Evolutionary conservation across 2,888 invertebrate species (phyloP).

Genomic region (Synergus japonicus): DNA sequence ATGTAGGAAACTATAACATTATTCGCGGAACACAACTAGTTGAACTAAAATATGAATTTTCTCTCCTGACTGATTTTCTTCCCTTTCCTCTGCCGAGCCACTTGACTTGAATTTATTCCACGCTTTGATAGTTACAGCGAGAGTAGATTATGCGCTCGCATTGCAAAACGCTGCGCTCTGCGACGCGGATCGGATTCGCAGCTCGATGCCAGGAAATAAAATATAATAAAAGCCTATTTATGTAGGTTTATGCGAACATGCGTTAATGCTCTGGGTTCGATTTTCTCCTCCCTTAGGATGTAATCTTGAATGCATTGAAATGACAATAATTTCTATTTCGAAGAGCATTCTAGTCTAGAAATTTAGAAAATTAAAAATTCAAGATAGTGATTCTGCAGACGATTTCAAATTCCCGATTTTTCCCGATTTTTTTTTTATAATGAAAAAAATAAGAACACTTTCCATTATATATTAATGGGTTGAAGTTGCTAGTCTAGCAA

Average conservation of each 20-base stretch:
- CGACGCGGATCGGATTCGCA: neutral
- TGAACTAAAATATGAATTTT: neutral
- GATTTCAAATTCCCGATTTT: too few species aligned
- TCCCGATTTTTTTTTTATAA: too few species aligned
- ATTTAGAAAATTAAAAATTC: neutral
- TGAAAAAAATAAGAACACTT: too few species aligned
- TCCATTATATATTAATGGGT: too few species aligned
- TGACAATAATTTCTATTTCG: neutral
- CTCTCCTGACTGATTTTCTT: neutral
- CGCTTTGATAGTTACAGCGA: constrained; percentile 9
- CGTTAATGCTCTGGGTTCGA: neutral
- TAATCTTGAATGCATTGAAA: neutral
- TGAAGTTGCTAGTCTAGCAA: too few species aligned
- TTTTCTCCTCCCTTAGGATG: neutral
- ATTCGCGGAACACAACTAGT: neutral
- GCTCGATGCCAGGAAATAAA: constrained; percentile 14
- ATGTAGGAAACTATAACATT: neutral
- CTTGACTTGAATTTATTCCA: constrained; percentile 3
- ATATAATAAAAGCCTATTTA: neutral
- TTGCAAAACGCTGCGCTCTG: constrained; percentile 15
- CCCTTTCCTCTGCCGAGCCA: neutral
- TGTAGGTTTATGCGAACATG: neutral
- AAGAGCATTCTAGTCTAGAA: neutral
- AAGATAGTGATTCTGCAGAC: too few species aligned
- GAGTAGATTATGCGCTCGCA: constrained; percentile 20